These are phyloP conservation scores for Scylla paramamosain DNA, from an alignment of 1,140 invertebrate species.

Conservation along the genomic window DNA sequence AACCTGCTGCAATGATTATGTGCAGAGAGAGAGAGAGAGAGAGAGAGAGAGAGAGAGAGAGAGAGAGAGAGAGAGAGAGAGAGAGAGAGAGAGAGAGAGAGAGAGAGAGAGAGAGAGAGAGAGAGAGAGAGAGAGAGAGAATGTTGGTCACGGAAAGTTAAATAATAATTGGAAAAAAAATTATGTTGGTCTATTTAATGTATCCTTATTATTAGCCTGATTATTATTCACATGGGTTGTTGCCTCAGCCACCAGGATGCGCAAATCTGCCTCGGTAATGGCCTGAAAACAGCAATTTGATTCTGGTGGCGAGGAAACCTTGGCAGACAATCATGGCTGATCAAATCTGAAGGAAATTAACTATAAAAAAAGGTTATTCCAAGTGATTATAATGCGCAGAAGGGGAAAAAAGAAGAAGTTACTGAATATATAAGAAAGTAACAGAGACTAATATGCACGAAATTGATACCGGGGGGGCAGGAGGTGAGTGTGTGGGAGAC, in stretches of 20 bases:
- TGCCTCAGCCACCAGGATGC: not conserved
- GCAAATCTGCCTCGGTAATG: not conserved
- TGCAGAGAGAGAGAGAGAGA: too few species aligned
- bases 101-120: conserved; percentile 35
- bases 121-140: not conserved
- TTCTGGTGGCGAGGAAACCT: not conserved
- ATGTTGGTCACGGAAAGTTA: not conserved
- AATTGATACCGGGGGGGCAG: not conserved
- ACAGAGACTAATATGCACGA: not conserved
- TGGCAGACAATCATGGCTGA: not conserved
- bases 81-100: conserved; percentile 44
- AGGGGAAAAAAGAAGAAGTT: not conserved
- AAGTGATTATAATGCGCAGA: not conserved
- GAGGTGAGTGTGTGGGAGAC: not conserved
- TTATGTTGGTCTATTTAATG: too few species aligned
- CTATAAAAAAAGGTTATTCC: not conserved
- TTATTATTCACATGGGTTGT: too few species aligned
- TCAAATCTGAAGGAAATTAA: not conserved
- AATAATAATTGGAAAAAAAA: too few species aligned
- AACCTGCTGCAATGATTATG: too few species aligned
- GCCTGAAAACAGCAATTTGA: too few species aligned
- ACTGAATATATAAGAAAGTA: not conserved
- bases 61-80: conserved; percentile 47
- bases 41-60: too few species aligned
- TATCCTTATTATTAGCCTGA: too few species aligned